A percentile compares a stretch with the other conserved stretches of the same genome.
phyloP scores from a whole-genome alignment of 2,888 invertebrate species.

The Agrotis exclamationis region DNA sequence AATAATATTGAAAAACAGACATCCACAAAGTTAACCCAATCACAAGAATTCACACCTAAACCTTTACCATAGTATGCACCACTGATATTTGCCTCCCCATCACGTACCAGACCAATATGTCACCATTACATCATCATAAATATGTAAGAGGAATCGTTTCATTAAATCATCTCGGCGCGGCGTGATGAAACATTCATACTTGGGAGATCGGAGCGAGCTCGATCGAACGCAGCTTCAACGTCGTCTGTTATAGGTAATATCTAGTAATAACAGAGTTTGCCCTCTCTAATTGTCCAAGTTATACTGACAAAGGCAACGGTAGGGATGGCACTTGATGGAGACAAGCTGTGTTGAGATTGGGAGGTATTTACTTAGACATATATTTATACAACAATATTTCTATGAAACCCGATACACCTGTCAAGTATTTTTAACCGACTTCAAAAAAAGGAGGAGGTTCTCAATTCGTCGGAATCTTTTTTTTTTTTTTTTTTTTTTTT shows the following conservation, averaged over 20 bases:
- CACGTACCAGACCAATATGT: conserved; percentile 10
- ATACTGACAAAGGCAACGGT: conserved; percentile 33
- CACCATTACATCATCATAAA: conserved; percentile 35
- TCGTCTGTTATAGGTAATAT: conserved; percentile 41
- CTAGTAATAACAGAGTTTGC: conserved; percentile 53
- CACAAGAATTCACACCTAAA: background rate
- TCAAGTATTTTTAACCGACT: too few species aligned
- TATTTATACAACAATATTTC: too few species aligned
- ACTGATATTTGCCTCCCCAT: background rate
- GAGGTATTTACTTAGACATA: too few species aligned
- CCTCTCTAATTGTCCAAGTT: conserved; percentile 62
- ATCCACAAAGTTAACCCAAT: background rate
- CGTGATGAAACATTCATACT: conserved; percentile 55
- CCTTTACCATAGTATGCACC: background rate
- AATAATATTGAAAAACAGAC: too few species aligned
- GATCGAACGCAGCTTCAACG: conserved; percentile 10
- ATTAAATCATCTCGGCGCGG: conserved; percentile 39
- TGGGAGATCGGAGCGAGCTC: conserved; percentile 38
- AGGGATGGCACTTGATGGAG: conserved; percentile 49
- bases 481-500: too few species aligned
- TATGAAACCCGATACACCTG: too few species aligned
- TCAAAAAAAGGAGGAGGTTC: too few species aligned
- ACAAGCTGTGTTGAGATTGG: background rate
- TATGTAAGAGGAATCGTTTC: conserved; percentile 35
- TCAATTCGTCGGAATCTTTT: too few species aligned